phyloP scores from a whole-genome alignment of 2,797 vertebrate genomes.

The Tiaroga cobitis region DNA sequence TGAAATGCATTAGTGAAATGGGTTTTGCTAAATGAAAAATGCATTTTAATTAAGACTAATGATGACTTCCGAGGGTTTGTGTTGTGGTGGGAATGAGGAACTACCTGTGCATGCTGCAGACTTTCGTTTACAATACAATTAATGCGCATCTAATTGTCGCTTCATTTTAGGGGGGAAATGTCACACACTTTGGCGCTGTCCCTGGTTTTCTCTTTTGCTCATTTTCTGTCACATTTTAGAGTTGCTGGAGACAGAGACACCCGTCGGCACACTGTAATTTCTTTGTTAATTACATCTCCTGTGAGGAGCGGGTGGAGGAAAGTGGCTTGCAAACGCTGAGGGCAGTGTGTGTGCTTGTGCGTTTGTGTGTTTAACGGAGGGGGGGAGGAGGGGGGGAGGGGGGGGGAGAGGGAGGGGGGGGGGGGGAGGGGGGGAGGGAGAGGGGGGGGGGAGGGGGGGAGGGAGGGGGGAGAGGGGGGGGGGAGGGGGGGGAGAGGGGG shows the following conservation, averaged over 20 bases:
- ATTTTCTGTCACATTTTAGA: conserved; percentile 44
- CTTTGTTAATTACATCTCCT: conserved; percentile 84
- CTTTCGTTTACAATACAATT: conserved; percentile 43
- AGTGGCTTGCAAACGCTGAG: conserved; percentile 38
- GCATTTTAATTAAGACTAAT: conserved; percentile 58
- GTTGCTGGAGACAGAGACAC: conserved; percentile 67
- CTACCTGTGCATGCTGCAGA: conserved; percentile 3
- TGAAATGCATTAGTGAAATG: conserved; percentile 51
- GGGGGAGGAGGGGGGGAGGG: too few relatives aligned
- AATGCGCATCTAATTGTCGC: conserved; percentile 36
- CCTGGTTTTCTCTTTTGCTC: conserved; percentile 40
- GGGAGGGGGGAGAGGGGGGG: conserved; percentile 53
- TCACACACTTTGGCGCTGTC: conserved; percentile 38
- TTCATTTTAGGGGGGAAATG: conserved; percentile 36
- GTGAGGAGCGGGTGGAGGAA: conserved; percentile 70
- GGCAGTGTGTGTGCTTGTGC: conserved; percentile 48
- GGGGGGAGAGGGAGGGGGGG: too few relatives aligned
- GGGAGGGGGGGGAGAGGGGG: conserved; percentile 53
- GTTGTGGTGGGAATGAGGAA: background rate
- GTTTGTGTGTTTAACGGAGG: conserved; percentile 63
- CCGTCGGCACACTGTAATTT: conserved; percentile 76
- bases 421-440: conserved; percentile 51
- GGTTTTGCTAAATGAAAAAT: conserved; percentile 53
- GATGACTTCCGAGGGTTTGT: conserved; percentile 54
- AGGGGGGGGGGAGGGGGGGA: conserved; percentile 54